Evolutionary conservation across 2,888 invertebrate species (phyloP), one percentile per base, ranked within the genome.

Genomic region (Macaria notata): DNA sequence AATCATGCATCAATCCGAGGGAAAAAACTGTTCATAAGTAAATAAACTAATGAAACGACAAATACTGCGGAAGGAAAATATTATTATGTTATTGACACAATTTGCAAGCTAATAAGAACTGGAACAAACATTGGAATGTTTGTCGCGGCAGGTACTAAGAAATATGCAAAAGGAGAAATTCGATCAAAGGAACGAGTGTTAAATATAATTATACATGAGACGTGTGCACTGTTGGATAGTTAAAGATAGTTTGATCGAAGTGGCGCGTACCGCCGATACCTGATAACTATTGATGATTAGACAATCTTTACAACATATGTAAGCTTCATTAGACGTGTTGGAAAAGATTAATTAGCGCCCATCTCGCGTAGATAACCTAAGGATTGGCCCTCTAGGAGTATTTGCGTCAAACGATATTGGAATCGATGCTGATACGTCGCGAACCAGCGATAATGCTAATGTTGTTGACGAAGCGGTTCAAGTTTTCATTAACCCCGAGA

Each of bases 361-460:
- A 75, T 73, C 76, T 60, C 47, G 51, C 44, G 58, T 63, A 73
- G 84, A 85, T 88, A 86, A 88, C 84, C 86, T 72, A 76, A 72
- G 62, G 66, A 75, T 69, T 73, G 73, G 73, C 73, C 75, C 74
- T 75, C 68, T 66, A 64, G 71, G 66, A 75, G 69, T 64, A 79
- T 72, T 80, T 88, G 79, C 88, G 86, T 88, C 88, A 88, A 78
- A 70, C 78, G 72, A 67, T 77, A 73, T 71, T 70, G 67, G 73
- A 73, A 75, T 71, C 65, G 73, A 75, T 71, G 73, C 60, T 56
- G 71, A 71, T 74, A 75, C 53, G 68, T 65, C 71, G 56, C 46
- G 36, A 41, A 66, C 66, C 62, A 54, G 38, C 62, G 71, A 75
- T 74, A 73, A 78, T 73, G 69, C 69, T 69, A 72, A 70, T 75